phyloP scores from a whole-genome alignment of 2,888 invertebrate species.

The Amphipyra tragopoginis region DNA sequence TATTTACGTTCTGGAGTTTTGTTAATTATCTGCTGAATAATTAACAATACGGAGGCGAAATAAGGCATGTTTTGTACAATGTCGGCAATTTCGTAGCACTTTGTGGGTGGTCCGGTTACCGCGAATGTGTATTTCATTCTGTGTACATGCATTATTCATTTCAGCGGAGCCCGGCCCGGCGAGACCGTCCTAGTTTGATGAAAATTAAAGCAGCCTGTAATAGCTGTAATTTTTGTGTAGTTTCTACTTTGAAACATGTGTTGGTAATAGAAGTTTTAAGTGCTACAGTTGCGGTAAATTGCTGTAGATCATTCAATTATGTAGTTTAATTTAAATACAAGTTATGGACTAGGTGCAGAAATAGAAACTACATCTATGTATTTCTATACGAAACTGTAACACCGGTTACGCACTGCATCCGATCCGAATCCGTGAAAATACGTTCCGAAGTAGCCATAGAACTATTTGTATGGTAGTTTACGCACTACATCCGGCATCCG shows the following conservation, averaged over 20 bases:
- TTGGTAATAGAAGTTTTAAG: too few relatives aligned
- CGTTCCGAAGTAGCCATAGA: too few relatives aligned
- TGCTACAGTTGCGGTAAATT: too few relatives aligned
- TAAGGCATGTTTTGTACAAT: slow-evolving; percentile 45
- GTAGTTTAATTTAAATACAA: too few relatives aligned
- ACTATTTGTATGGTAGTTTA: too few relatives aligned
- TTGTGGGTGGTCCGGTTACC: slow-evolving; percentile 42
- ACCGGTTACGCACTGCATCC: too few relatives aligned
- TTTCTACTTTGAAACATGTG: slow-evolving; percentile 4
- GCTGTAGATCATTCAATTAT: too few relatives aligned
- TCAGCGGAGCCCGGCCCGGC: slow-evolving; percentile 12
- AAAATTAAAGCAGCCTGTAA: slow-evolving; percentile 40
- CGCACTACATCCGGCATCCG: too few relatives aligned
- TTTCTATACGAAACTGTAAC: too few relatives aligned
- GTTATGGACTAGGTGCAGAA: too few relatives aligned
- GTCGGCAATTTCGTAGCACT: slow-evolving; percentile 45
- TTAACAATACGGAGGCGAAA: slow-evolving; percentile 33
- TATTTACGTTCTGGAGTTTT: slow-evolving; percentile 15
- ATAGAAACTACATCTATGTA: too few relatives aligned
- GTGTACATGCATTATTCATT: slow-evolving; percentile 58
- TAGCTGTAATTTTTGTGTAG: slow-evolving; percentile 27
- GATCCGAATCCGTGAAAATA: too few relatives aligned
- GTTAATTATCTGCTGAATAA: slow-evolving; percentile 36
- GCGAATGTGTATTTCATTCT: slow-evolving; percentile 56
- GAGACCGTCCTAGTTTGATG: slow-evolving; percentile 37